Evolutionary conservation across 2,888 invertebrate species (phyloP), one percentile per base, ranked within the genome.

Genomic region (Hedychridium roseum): DNA sequence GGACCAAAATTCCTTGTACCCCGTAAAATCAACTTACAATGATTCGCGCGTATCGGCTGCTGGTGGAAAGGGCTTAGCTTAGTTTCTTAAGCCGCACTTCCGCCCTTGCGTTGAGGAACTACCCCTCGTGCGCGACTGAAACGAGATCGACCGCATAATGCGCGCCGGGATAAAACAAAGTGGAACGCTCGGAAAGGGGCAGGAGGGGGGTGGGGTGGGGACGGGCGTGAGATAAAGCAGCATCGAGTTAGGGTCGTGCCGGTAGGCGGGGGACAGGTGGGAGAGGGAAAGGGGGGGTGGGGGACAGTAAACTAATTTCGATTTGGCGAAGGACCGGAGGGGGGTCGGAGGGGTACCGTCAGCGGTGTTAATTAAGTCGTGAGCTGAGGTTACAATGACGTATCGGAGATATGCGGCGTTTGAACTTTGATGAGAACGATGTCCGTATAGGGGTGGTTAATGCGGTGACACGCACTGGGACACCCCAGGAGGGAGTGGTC

Each of bases 381-480:
- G 62, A n/a, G 28, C 61, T 56, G 55, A 64, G 63, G 61, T 64
- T 61, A 64, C 64, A 64, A 64, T 64, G 61, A 64, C 61, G 57
- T 66, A 69, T 66, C 52, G 61, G 61, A 61, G 63, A 64, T 68
- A 65, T 67, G 63, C 60, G 63, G 53, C 68, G 69, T 65, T 71
- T 69, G 69, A 70, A 68, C 68, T 71, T 64, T 71, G 68, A 70
- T 68, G 68, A 66, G 60, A 60, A 61, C 57, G 62, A 66, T 67
- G 65, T 64, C 54, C 54, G 61, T 61, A 58, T 59, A 60, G 59
- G 64, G 66, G 60, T 65, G 64, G 70, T 70, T 69, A 70, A 71
- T 69, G 68, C 65, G 64, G 63, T 61, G 66, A 69, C 72, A 74
- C 73, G 73, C 73, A 73, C 71, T 66, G 71, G 73, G 71, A 72